Evolutionary conservation across 2,113 vertebrate species (phyloP), one percentile per base, ranked within the genome.

Genomic region (Engystomops pustulosus): DNA sequence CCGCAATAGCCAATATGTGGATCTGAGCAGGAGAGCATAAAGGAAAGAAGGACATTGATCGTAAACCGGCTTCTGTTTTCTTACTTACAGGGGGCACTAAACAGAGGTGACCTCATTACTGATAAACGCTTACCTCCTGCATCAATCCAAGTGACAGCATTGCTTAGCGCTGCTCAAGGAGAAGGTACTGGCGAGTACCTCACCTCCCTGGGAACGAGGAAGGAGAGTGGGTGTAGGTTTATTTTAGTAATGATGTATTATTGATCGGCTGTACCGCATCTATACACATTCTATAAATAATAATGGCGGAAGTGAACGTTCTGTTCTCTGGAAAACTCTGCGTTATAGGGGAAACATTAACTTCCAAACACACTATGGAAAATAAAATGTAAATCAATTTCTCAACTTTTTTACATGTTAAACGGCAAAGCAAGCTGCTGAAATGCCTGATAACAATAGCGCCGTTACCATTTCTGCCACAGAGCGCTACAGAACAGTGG

Each of bases 91-190:
- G 68, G 79, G 80, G 49, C 80, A 82, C 15, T 4, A 36, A 82
- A 41, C 34, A 60, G 68, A 72, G 23, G 68, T 30, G 36, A 82
- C 80, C 80, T 60, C 80, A 82, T 82, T 72, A 72, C 68, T 60
- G 80, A 72, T 82, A 72, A 82, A 15, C 68, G 53, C 71, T 60
- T 58, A 20, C 80, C 38, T 60, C 51, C 30, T 44, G 80, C 68
- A 82, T 82, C 69, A 53, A 47, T 82, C 70, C 80, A 44, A 72
- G 80, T 60, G 68, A 72, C 80, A 72, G 34, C 71, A 74, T n/a
- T 60, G 80, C 80, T 81, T 41, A 71, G 67, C 67, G 70, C 6
- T 20, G 45, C 80, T 71, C 9, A 67, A 27, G 65, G 27, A 32
- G 30, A 81, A 70, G 32, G 65, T 32, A 23, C 25, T 6, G 17